These are phyloP conservation scores for Sabatieria punctata DNA, from an alignment of 2,888 invertebrate genomes.

Conservation along the genomic window DNA sequence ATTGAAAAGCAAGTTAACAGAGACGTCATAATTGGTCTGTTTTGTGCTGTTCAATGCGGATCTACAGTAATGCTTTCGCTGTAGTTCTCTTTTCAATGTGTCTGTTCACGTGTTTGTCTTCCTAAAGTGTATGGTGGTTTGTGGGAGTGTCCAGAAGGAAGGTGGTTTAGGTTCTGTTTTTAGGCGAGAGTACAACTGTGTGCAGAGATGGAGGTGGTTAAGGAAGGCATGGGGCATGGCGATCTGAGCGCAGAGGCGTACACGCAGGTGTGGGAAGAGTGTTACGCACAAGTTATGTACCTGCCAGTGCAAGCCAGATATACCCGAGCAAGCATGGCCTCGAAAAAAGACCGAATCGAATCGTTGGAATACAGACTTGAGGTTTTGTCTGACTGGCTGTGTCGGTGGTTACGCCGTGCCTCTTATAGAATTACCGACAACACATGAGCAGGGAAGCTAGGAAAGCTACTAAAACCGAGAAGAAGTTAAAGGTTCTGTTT, in stretches of 20 bases:
- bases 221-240: slow-evolving; percentile 49
- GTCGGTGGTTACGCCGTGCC: slow-evolving; percentile 2
- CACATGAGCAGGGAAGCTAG: slow-evolving; percentile 96
- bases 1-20: no score
- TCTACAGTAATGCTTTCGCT: no score
- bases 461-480: slow-evolving; percentile 88
- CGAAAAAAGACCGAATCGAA: slow-evolving; percentile 86
- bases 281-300: slow-evolving; percentile 71
- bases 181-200: slow-evolving; percentile 27
- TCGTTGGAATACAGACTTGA: slow-evolving; percentile 78
- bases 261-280: slow-evolving; percentile 92
- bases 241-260: slow-evolving; percentile 78
- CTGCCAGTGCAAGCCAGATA: slow-evolving; percentile 78
- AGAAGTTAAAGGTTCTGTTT: slow-evolving; percentile 83
- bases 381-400: no score
- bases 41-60: no score
- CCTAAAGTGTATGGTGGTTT: no score
- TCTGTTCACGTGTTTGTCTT: no score
- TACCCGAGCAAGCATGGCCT: slow-evolving; percentile 79
- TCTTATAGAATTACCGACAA: slow-evolving; percentile 53
- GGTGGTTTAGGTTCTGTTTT: no score
- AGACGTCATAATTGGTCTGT: no score
- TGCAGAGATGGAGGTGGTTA: slow-evolving; percentile 37
- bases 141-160: no score
- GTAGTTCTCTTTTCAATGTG: no score